Base-by-base conservation (phyloP, 2,113 vertebrate genomes). In the Oreocharis arfaki region DNA sequence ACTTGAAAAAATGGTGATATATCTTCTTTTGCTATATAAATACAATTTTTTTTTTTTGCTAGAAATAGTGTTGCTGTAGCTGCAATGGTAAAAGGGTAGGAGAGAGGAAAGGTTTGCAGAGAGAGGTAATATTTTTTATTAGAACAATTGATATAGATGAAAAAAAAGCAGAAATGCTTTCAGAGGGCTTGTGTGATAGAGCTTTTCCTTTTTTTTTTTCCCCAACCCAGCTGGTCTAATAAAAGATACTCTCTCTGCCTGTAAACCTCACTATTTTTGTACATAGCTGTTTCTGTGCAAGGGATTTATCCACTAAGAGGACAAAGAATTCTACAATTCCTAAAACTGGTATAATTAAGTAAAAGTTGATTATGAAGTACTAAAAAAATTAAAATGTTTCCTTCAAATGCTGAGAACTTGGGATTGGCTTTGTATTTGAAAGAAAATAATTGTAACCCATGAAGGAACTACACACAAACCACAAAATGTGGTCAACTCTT, bases 401-500 rank as follows among this genome's bases (percentile, higher is more conserved):
- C 68, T 88, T 91, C 44, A 93, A 59, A 83, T 50, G 52, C 30
- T 55, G 64, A 65, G 73, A 77, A 50, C 10, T 63, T 71, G 35
- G 33, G 23, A 44, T 11, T 87, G 33, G 39, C 30, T 92, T 90
- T 92, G 56, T 75, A 37, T 78, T 57, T 60, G 52, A 56, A 93
- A 86, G 28, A 75, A 69, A 27, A 77, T 88, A 93, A 75, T 69
- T 64, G 67, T 55, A 91, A 46, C 63, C 87, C 42, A 8, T 63
- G 80, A 74, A 82, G 52, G 74, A 95, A 41, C 61, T 57, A 63
- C 16, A 65, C 39, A 56, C 41, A 74, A 50, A 64, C 7, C 11
- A 89, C 74, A 65, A 90, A 96, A 86, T 82, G 71, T 88, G 90
- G 65, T 94, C 90, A 90, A 39, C 69, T 92, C 69, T 93, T 96